These are phyloP conservation scores for Melanotaenia nigrans DNA, from an alignment of 2,797 vertebrate genomes.

Conservation along the genomic window DNA sequence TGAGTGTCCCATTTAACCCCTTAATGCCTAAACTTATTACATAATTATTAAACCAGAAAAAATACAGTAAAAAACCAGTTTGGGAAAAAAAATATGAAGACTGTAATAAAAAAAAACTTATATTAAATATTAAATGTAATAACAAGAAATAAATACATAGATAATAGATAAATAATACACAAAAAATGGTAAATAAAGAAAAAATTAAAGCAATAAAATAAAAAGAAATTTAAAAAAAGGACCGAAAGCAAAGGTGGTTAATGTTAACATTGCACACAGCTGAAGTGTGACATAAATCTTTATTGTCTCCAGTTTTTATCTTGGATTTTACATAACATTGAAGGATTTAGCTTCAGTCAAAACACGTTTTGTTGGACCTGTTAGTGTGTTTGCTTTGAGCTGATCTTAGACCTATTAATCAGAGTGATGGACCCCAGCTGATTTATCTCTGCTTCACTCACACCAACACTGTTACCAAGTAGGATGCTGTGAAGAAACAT, in stretches of 20 bases:
- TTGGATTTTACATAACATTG: neutral
- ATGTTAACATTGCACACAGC: neutral
- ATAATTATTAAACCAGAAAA: neutral
- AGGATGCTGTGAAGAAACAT: no score
- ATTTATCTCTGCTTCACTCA: no score
- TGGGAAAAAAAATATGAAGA: neutral
- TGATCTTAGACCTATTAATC: neutral
- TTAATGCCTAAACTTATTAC: neutral
- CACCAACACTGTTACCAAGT: no score
- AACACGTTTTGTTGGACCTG: no score
- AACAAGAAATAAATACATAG: no score
- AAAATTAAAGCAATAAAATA: neutral
- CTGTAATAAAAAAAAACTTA: no score
- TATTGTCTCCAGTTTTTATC: neutral
- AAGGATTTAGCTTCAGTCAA: neutral
- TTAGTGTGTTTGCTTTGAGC: neutral
- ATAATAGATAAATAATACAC: no score
- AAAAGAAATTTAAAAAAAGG: no score
- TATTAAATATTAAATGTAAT: neutral
- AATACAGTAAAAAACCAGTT: neutral
- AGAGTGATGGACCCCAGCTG: neutral
- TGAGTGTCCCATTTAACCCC: neutral
- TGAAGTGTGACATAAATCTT: neutral
- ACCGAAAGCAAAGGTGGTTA: no score
- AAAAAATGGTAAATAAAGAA: neutral